Evolutionary conservation across 2,888 invertebrate genomes (phyloP).

Genomic region (Shargacucullia verbasci): DNA sequence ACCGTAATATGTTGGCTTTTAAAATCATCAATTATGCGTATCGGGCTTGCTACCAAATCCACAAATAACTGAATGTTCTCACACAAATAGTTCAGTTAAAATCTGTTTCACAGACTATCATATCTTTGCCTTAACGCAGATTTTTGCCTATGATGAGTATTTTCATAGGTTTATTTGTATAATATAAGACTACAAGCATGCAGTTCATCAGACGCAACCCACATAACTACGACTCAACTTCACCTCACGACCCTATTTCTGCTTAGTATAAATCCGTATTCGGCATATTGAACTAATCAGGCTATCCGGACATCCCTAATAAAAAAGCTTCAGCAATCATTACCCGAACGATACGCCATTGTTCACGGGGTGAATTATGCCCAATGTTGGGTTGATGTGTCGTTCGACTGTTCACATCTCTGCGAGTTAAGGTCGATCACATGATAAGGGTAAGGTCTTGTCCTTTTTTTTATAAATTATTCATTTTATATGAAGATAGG

Average conservation of each 20-base stretch:
- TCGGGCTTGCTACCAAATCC: too few species aligned
- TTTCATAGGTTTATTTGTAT: too few species aligned
- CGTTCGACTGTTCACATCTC: slow-evolving; percentile 56
- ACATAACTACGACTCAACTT: slow-evolving; percentile 10
- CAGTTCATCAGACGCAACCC: too few species aligned
- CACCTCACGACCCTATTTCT: slow-evolving; percentile 46
- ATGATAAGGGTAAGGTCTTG: slow-evolving; percentile 50
- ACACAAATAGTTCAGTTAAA: too few species aligned
- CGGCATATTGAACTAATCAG: slow-evolving; percentile 47
- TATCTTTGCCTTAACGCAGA: too few species aligned
- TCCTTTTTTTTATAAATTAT: slow-evolving; percentile 51
- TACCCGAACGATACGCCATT: slow-evolving; percentile 72
- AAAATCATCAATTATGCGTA: too few species aligned
- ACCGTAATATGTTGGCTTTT: too few species aligned
- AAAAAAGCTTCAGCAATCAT: slow-evolving; percentile 56
- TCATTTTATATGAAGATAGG: slow-evolving; percentile 49
- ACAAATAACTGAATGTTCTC: too few species aligned
- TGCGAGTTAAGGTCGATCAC: slow-evolving; percentile 43
- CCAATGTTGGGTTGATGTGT: slow-evolving; percentile 68
- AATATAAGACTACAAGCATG: too few species aligned
- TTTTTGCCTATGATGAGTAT: too few species aligned
- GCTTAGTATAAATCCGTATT: slow-evolving; percentile 61
- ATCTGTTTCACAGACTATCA: too few species aligned
- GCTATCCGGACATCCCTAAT: slow-evolving; percentile 36
- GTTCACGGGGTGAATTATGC: slow-evolving; percentile 74